Conservation (phyloP, 2,797 vertebrate species). For the Etheostoma nigrum region DNA sequence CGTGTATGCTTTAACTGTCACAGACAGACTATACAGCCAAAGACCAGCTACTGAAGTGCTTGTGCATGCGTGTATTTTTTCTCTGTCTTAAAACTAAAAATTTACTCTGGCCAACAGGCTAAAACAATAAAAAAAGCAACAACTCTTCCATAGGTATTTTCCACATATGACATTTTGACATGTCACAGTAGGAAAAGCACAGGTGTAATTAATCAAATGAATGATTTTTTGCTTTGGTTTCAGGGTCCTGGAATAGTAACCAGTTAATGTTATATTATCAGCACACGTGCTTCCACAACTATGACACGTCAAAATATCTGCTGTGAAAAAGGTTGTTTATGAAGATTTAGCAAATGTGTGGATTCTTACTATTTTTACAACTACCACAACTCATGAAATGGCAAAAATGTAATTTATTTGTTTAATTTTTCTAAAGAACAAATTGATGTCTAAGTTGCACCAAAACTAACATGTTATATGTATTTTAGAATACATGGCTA, state of each 20-base stretch:
- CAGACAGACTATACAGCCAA: too few relatives aligned
- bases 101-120: not conserved
- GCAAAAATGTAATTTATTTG: not conserved
- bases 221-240: not conserved
- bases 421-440: not conserved
- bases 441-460: not conserved
- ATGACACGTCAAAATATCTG: not conserved
- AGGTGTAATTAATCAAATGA: not conserved
- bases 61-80: not conserved
- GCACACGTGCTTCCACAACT: not conserved
- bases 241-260: not conserved
- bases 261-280: not conserved
- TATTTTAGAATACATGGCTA: constrained; percentile 1
- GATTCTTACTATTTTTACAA: not conserved
- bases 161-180: not conserved
- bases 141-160: not conserved
- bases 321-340: not conserved
- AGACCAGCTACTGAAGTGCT: too few relatives aligned
- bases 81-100: not conserved
- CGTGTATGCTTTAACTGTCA: not conserved
- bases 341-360: not conserved
- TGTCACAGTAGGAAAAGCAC: not conserved
- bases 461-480: not conserved
- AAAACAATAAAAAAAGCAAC: not conserved
- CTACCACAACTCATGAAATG: not conserved